These are phyloP conservation scores for Tiphia femorata DNA, from an alignment of 2,888 invertebrate genomes.

Conservation along the genomic window DNA sequence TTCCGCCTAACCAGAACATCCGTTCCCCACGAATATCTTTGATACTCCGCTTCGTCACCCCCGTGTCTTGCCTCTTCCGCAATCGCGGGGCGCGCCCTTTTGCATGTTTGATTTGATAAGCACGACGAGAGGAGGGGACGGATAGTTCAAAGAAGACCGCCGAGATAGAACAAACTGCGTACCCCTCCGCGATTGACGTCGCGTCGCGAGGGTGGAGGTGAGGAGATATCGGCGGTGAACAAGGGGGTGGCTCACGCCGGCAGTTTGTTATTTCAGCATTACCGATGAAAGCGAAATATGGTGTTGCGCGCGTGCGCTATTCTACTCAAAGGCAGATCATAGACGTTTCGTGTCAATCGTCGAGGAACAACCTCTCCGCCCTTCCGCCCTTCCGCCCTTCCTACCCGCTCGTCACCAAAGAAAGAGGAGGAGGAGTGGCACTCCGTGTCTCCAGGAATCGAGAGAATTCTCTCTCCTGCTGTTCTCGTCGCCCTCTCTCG, in stretches of 20 bases:
- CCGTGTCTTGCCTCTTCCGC: no score
- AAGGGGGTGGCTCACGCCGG: no score
- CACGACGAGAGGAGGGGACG: constrained; percentile 34
- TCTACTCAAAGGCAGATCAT: constrained; percentile 32
- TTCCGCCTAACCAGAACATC: no score
- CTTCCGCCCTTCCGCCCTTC: no score
- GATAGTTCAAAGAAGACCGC: constrained; percentile 53
- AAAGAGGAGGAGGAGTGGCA: background rate
- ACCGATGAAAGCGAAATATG: constrained; percentile 49
- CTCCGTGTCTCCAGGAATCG: no score
- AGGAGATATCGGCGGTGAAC: no score
- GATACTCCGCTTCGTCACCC: background rate
- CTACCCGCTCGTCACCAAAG: no score
- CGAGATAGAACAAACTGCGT: constrained; percentile 48
- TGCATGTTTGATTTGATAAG: constrained; percentile 49
- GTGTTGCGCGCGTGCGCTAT: constrained; percentile 34
- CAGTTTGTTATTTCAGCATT: constrained; percentile 60
- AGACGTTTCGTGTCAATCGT: constrained; percentile 42
- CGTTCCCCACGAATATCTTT: no score
- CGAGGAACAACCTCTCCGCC: constrained; percentile 26
- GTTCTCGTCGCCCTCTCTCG: background rate
- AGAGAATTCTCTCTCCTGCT: background rate
- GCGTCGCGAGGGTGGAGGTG: no score
- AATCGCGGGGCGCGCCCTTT: constrained; percentile 9
- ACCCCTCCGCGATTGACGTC: constrained; percentile 6